Evolutionary conservation across 2,888 invertebrate species (phyloP).

Genomic region (Odontomyia ornata): DNA sequence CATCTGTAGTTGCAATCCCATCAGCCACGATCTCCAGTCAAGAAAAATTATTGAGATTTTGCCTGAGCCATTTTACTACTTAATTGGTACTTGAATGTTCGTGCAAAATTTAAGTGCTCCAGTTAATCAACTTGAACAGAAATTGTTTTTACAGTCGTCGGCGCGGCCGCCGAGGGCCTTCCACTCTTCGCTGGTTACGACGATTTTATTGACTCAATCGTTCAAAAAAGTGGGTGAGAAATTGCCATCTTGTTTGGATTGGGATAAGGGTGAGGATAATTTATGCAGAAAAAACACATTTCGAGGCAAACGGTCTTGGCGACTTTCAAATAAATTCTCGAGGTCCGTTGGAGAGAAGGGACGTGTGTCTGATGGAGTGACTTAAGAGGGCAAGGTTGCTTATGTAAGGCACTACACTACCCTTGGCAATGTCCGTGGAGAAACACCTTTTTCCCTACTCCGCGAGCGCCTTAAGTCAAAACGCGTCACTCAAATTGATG

Average conservation of each 20-base stretch:
- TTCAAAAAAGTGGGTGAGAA: neutral
- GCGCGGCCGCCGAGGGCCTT: neutral
- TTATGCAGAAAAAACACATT: no score
- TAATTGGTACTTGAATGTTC: constrained; percentile 17
- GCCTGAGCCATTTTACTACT: constrained; percentile 6
- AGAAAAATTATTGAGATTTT: neutral
- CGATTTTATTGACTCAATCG: neutral
- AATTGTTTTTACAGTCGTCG: neutral
- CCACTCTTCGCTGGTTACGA: neutral
- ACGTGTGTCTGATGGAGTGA: no score
- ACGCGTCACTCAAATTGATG: no score
- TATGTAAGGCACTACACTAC: no score
- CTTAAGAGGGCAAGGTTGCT: no score
- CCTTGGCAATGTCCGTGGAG: no score
- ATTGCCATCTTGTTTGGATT: neutral
- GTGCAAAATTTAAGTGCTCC: constrained; percentile 15
- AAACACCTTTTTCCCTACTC: no score
- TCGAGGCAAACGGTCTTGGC: no score
- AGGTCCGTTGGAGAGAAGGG: no score
- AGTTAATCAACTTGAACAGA: constrained; percentile 2
- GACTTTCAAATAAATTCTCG: no score
- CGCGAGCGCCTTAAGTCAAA: no score
- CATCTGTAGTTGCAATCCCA: neutral
- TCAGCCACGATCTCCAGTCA: neutral
- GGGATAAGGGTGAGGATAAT: no score